phyloP scores from a whole-genome alignment of 2,888 invertebrate genomes.

The Synergus gifuensis region DNA sequence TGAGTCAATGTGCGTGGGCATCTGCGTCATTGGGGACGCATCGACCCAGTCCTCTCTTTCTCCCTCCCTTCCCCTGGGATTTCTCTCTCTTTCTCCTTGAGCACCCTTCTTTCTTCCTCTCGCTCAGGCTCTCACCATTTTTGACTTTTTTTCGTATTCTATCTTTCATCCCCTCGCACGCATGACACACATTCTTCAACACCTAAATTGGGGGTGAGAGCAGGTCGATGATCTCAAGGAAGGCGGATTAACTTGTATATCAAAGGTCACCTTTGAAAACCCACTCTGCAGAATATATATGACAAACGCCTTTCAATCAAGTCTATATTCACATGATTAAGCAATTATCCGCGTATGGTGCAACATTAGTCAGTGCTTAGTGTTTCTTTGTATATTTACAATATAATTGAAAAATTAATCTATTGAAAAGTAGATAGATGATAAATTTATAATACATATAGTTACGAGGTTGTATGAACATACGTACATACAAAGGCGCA shows the following conservation, averaged over 20 bases:
- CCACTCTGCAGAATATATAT: slow-evolving; percentile 10
- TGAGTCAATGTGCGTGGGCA: slow-evolving; percentile 64
- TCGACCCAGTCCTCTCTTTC: slow-evolving; percentile 56
- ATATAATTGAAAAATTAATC: no score
- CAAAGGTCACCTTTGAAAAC: slow-evolving; percentile 3
- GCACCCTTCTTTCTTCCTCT: slow-evolving; percentile 28
- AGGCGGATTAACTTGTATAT: slow-evolving; percentile 21
- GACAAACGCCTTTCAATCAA: slow-evolving; percentile 16
- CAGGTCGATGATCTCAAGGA: slow-evolving; percentile 31
- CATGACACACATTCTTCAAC: slow-evolving; percentile 40
- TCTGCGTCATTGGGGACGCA: slow-evolving; percentile 63
- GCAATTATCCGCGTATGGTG: not conserved
- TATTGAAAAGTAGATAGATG: no score
- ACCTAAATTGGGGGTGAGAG: slow-evolving; percentile 28
- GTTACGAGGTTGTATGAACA: slow-evolving; percentile 3
- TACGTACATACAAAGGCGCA: slow-evolving; percentile 12
- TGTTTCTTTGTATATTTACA: no score
- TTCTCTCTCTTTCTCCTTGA: slow-evolving; percentile 24
- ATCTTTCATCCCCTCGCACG: slow-evolving; percentile 34
- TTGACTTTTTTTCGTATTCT: slow-evolving; percentile 39
- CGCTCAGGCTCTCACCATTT: slow-evolving; percentile 38
- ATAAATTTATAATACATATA: not conserved
- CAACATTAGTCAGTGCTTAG: no score
- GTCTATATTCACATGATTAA: not conserved
- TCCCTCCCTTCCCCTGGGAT: slow-evolving; percentile 40